Evolutionary conservation across 2,888 invertebrate species (phyloP).

Genomic region (Masnerella sp.): DNA sequence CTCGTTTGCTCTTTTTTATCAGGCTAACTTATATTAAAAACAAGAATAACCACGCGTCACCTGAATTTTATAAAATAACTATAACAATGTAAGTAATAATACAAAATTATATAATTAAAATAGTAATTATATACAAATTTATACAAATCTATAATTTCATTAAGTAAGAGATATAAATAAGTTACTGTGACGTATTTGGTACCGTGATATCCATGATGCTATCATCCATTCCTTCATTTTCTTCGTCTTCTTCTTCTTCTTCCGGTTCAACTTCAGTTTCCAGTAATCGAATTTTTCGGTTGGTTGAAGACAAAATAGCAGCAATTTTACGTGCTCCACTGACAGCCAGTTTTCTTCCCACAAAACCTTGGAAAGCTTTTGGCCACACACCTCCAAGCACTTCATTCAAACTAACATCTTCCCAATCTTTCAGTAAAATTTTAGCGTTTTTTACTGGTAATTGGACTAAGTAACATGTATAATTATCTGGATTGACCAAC

Average conservation of each 20-base stretch:
- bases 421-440: constrained; percentile 58
- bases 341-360: constrained; percentile 84
- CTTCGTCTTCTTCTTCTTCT: constrained; percentile 86
- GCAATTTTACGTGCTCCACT: constrained; percentile 91
- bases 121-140: no score
- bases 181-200: constrained; percentile 53
- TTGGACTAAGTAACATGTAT: constrained; percentile 71
- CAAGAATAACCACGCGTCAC: no score
- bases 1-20: no score
- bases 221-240: constrained; percentile 67
- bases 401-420: constrained; percentile 67
- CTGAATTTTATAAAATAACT: no score
- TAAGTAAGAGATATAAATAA: no score
- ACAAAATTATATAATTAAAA: no score
- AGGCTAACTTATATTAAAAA: no score
- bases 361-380: constrained; percentile 71
- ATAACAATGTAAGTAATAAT: no score
- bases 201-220: constrained; percentile 67
- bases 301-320: constrained; percentile 88
- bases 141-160: no score
- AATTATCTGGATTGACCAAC: constrained; percentile 69
- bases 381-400: constrained; percentile 69
- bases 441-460: constrained; percentile 66
- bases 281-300: constrained; percentile 89
- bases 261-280: constrained; percentile 96